Conservation (phyloP, 2,888 invertebrate species). For the Coecobrya sp. region DNA sequence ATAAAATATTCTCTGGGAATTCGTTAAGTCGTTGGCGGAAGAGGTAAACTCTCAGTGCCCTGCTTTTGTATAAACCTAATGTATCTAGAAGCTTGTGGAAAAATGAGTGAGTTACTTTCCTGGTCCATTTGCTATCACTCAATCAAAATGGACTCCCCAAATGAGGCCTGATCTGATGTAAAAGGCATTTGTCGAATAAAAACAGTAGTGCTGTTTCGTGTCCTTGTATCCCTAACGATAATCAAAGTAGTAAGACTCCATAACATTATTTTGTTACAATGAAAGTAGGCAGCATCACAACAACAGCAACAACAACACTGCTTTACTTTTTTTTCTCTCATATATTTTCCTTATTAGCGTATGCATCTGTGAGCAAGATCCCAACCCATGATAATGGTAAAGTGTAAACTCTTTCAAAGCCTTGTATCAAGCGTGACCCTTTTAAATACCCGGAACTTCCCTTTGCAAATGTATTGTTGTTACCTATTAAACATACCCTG, state of each 20-base stretch:
- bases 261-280: background rate
- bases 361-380: background rate
- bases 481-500: background rate
- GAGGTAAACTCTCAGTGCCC: background rate
- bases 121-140: conserved; percentile 66
- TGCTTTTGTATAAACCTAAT: background rate
- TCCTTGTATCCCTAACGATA: background rate
- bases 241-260: background rate
- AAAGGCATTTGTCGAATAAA: conserved; percentile 39
- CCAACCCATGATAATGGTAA: background rate
- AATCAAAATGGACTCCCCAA: conserved; percentile 53
- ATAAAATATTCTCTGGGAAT: background rate
- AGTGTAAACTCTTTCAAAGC: background rate
- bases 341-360: background rate
- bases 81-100: background rate
- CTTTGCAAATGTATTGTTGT: background rate
- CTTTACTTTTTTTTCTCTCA: background rate
- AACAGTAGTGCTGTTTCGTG: background rate
- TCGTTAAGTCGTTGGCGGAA: background rate
- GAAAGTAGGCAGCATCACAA: background rate
- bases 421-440: background rate
- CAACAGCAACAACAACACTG: too few relatives aligned
- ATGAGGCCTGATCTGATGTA: conserved; percentile 4
- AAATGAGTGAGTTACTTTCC: conserved; percentile 47
- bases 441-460: background rate